Evolutionary conservation across 37 sponge, comb jelly and placozoan genomes (phyloP), one percentile per base, ranked within the genome.

Genomic region (Beroe forskalii): DNA sequence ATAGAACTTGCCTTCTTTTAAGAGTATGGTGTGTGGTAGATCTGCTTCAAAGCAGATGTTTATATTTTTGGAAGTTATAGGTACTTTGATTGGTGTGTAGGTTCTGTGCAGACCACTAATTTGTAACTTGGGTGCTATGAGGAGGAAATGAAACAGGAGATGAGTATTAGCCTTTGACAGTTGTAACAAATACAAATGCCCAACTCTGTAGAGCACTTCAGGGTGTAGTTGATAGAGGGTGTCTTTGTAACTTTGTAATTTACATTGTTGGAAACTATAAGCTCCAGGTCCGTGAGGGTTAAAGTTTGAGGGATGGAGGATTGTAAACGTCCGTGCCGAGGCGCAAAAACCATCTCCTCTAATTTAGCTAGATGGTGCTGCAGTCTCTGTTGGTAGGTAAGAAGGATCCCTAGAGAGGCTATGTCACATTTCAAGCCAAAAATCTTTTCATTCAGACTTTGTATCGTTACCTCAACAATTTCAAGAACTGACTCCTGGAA

Each of bases 401-500:
- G 28, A 23, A 80, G 86, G 37, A 25, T n/a, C 9, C 38, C 55
- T 8, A 80, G 55, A 23, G 86, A 44, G 4, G 25, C 55, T 1
- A 80, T 48, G 22, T 80, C 86, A 44, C 86, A 80, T 25, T 80
- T 80, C 28, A 80, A 0, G 3, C 86, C 86, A 24, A 6, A 1
- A 24, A 80, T 41, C 1, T 80, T 22, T 37, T n/a, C n/a, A n/a
- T n/a, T n/a, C n/a, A n/a, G n/a, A n/a, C n/a, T n/a, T n/a, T n/a
- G n/a, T n/a, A n/a, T n/a, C 1, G 75, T 72, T 23, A 19, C 55
- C n/a, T 80, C 86, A 23, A 80, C 28, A 9, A 80, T 43, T 80
- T 80, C 55, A 1, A 80, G 28, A 4, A 80, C 30, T 8, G 40
- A 25, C 8, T 44, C 17, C 1, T 80, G 38, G 22, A 80, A 80